Base-by-base conservation (phyloP, 92 coral and sea anemone genomes). In the Hydrozoanthus gracilis region DNA sequence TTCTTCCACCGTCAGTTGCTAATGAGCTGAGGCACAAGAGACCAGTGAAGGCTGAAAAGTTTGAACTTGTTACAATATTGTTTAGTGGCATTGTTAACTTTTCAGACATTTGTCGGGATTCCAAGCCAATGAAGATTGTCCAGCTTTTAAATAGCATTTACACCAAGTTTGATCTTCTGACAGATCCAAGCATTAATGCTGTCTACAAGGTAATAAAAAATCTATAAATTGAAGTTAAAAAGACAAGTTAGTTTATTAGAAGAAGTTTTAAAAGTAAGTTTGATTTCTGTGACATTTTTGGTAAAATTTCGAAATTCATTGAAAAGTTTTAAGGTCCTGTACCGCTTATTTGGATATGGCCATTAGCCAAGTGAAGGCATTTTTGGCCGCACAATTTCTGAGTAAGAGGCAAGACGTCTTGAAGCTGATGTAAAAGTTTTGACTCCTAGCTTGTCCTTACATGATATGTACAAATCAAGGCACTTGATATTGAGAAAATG, bases 61-160 rank as follows among this genome's bases (percentile, higher is more conserved):
- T 91, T 83, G 98, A 95, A 82, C 87, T 93, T 93, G 98, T 95
- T 9, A 93, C 98, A 76, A 52, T 95, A 55, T 83, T 95, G 47
- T 95, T 95, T 78, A 95, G 96, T 79, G 96, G 96, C 47, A 91
- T 95, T 69, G 98, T 95, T 35, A 91, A 94, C 70, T 95, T 95
- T 89, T 89, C 92, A 68, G 86, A 78, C 65, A 87, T 95, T 78
- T 95, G 98, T 86, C 87, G 92, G 86, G 87, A 94, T 72, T 88
- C 93, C 9, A 67, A 92, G 64, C 98, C 96, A 44, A 86, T 93
- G 89, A 93, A 95, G 83, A 95, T 95, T 83, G 96, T 95, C 17
- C 90, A 89, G 89, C 93, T 95, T 58, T 83, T 95, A 11, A 95
- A 94, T 79, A 88, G 93, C 77, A 94, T 95, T 16, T 93, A 95